Evolutionary conservation across 2,113 vertebrate genomes (phyloP).

Genomic region (Mobula hypostoma): DNA sequence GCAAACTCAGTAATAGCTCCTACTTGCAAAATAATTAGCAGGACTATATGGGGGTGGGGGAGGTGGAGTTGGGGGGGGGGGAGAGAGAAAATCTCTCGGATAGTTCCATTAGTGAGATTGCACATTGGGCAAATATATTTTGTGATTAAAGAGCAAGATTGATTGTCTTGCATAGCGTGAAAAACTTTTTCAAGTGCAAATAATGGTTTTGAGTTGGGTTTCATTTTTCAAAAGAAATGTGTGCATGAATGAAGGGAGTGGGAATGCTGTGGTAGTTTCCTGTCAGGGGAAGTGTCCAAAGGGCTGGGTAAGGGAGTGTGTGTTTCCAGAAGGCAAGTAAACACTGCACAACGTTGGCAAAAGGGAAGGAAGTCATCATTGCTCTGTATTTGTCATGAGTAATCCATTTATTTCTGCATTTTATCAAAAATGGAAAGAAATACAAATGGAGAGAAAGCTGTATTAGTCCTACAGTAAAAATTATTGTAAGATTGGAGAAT

Average conservation of each 20-base stretch:
- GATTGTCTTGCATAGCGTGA: too few relatives aligned
- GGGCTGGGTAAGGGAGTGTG: not conserved
- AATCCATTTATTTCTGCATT: not conserved
- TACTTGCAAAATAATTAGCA: not conserved
- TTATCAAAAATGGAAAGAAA: too few relatives aligned
- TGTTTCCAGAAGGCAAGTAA: not conserved
- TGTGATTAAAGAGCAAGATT: not conserved
- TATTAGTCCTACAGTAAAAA: too few relatives aligned
- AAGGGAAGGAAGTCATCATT: conserved; percentile 19
- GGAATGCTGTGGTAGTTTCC: not conserved
- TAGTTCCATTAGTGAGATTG: not conserved
- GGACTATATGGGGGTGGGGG: not conserved
- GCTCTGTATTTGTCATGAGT: not conserved
- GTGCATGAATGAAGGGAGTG: not conserved
- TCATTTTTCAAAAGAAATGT: too few relatives aligned
- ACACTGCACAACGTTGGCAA: not conserved
- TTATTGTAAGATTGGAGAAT: not conserved
- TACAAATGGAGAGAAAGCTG: not conserved
- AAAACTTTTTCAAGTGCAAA: not conserved
- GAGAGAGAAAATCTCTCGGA: not conserved
- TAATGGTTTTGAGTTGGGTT: not conserved
- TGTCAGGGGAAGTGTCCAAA: not conserved
- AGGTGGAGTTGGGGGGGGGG: too few relatives aligned
- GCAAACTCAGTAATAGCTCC: not conserved
- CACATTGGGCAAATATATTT: not conserved